Conservation (phyloP, 2,113 vertebrate species). For the Brevimyrus niger region DNA sequence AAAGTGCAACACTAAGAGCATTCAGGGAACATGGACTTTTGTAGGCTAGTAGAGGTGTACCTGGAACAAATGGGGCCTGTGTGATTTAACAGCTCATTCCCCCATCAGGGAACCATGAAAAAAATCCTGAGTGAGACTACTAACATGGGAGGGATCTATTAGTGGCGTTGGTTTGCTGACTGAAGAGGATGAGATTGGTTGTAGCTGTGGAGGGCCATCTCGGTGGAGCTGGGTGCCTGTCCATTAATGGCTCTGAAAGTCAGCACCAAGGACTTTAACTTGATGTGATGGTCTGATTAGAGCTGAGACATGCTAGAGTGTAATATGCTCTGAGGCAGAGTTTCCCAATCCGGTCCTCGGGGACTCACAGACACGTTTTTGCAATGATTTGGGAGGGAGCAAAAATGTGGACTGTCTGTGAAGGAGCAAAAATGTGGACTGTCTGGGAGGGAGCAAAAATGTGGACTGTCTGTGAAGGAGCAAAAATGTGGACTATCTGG, state of each 20-base stretch:
- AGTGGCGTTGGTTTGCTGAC: not conserved
- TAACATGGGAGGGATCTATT: not conserved
- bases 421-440: not conserved
- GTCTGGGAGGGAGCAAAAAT: no score
- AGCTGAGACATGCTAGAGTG: not conserved
- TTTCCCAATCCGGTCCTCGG: not conserved
- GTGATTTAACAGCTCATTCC: not conserved
- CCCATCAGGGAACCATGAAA: not conserved
- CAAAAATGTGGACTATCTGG: no score
- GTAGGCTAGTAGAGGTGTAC: not conserved
- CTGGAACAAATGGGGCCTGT: not conserved
- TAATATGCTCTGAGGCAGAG: not conserved
- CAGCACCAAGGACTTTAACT: not conserved
- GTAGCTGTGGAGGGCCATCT: not conserved
- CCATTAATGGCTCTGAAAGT: not conserved
- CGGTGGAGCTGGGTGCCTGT: not conserved
- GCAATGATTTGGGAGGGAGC: not conserved
- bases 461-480: no score
- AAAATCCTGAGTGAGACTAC: not conserved
- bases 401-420: not conserved
- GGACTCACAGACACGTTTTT: not conserved
- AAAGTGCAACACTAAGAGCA: not conserved
- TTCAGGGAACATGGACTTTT: not conserved
- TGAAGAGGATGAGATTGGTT: not conserved
- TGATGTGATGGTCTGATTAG: not conserved